Evolutionary conservation across 2,797 vertebrate genomes (phyloP), one percentile per base, ranked within the genome.

Genomic region (Sebastes hopkinsi): DNA sequence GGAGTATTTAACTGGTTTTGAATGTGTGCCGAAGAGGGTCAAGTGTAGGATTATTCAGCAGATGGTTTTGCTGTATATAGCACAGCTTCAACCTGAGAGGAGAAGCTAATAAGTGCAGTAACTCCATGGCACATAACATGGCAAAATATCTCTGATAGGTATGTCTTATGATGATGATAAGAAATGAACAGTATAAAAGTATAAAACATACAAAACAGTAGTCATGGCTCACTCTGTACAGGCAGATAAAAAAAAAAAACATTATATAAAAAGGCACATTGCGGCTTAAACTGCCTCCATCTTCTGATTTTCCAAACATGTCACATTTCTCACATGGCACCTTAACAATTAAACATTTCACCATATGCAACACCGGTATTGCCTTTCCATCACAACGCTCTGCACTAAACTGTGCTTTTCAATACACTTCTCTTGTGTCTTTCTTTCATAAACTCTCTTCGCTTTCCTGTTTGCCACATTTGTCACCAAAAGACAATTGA

Each of bases 191-290:
- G 38, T 72, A 77, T 13, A 76, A 72, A 78, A 59, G 75, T 76
- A 84, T 71, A 74, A 87, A 86, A 88, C 62, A 77, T 59, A 92
- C 32, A 84, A 67, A 88, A 89, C 89, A 92, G 90, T 88, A 88
- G 90, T 90, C 82, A 65, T 79, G 36, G 77, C 72, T 88, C 73
- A 82, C 62, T 87, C 71, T 90, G 73, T 88, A 92, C 80, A 91
- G 14, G 34, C 32, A 84, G 14, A 75, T 66, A 22, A 72, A 30
- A 64, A 75, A 62, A 73, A 65, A 72, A 27, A 61, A 67, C 8
- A 22, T 71, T 29, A 75, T 58, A 22, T 71, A 27, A 14, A 82
- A 87, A 88, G 78, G 67, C 74, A 83, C 83, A 67, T 61, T 4
- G 14, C 4, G 77, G 69, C 70, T 81, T 76, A n/a, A 77, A 59